Evolutionary conservation across 2,888 invertebrate species (phyloP).

Genomic region (Prosapia bicincta): DNA sequence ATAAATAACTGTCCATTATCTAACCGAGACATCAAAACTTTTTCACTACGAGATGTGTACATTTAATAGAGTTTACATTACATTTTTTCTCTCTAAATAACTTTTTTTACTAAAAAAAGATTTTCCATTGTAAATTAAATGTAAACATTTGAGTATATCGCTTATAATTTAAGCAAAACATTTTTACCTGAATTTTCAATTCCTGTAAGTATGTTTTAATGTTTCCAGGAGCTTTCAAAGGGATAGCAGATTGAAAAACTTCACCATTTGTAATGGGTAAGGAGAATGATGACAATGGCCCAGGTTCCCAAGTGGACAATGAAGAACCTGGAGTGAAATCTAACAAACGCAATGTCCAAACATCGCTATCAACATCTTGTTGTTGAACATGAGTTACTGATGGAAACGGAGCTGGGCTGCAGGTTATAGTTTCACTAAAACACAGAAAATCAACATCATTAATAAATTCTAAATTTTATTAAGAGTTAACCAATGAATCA

Average conservation of each 20-base stretch:
- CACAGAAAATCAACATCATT: too few species aligned
- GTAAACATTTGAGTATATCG: too few species aligned
- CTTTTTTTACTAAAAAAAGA: too few species aligned
- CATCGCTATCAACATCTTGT: constrained; percentile 25
- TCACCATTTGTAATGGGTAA: background rate
- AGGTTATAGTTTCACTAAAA: constrained; percentile 44
- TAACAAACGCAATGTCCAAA: background rate
- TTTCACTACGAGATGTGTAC: too few species aligned
- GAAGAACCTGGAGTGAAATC: background rate
- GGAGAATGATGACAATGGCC: background rate
- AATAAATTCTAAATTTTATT: too few species aligned
- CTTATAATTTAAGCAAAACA: too few species aligned
- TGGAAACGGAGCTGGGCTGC: constrained; percentile 54
- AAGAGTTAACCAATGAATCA: too few species aligned
- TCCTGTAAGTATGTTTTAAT: constrained; percentile 10
- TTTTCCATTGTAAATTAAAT: too few species aligned
- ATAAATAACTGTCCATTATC: too few species aligned
- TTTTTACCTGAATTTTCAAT: constrained; percentile 11
- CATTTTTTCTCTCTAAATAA: too few species aligned
- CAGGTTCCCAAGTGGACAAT: background rate
- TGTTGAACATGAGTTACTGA: constrained; percentile 64
- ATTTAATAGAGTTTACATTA: too few species aligned
- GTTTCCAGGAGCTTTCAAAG: background rate
- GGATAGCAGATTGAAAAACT: background rate
- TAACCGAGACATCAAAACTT: too few species aligned